phyloP scores from a whole-genome alignment of 1,140 invertebrate genomes.

The Tetramorium simillimum region DNA sequence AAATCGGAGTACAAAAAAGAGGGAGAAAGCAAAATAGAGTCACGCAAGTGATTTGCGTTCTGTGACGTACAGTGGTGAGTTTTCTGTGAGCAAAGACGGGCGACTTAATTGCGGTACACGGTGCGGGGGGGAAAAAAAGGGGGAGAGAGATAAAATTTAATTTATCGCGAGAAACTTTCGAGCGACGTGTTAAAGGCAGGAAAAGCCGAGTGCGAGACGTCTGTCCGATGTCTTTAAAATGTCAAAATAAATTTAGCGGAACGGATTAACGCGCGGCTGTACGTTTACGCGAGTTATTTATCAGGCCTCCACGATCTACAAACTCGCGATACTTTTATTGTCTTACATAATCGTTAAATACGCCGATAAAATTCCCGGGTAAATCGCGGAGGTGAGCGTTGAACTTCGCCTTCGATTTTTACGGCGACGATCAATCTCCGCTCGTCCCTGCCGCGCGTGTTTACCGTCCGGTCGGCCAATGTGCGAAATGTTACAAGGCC shows the following conservation, averaged over 20 bases:
- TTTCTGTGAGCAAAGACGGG: not conserved
- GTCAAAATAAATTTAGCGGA: slow-evolving; percentile 25
- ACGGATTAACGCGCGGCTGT: not conserved
- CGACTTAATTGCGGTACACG: slow-evolving; percentile 15
- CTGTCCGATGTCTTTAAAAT: not conserved
- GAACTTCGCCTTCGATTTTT: slow-evolving; percentile 38
- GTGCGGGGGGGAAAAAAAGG: not conserved
- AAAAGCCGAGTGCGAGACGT: not conserved
- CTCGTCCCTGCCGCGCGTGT: not conserved
- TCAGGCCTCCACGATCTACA: not conserved
- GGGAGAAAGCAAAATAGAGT: slow-evolving; percentile 50
- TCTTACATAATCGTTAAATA: slow-evolving; percentile 1
- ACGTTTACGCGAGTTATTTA: not conserved
- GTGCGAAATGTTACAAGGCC: slow-evolving; percentile 46
- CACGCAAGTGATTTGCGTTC: slow-evolving; percentile 26
- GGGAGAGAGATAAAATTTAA: not conserved
- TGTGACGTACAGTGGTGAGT: not conserved
- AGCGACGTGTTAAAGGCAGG: not conserved
- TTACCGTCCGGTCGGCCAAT: not conserved
- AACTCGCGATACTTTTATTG: slow-evolving; percentile 10
- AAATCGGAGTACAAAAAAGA: slow-evolving; percentile 41
- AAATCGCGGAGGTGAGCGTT: not conserved
- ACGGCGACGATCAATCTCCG: slow-evolving; percentile 11
- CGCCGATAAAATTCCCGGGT: slow-evolving; percentile 9
- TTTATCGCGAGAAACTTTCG: slow-evolving; percentile 23